Evolutionary conservation across 2,113 vertebrate species (phyloP).

Genomic region (Cygnus atratus): DNA sequence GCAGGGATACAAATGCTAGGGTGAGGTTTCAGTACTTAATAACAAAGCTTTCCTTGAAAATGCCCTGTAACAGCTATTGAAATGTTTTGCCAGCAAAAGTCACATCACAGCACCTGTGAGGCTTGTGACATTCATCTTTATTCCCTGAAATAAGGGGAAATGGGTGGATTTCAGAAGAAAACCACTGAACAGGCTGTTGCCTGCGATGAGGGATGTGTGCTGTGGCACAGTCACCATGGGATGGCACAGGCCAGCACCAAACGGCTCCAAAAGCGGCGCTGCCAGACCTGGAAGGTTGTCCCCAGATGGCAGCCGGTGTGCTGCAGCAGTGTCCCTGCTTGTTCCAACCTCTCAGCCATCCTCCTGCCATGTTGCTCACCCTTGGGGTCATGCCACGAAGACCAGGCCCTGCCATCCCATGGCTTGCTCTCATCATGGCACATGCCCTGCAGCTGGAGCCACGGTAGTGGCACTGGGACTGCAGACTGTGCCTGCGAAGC

Average conservation of each 20-base stretch:
- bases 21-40: background rate
- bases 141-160: background rate
- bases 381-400: background rate
- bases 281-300: background rate
- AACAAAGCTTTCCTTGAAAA: background rate
- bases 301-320: background rate
- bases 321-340: background rate
- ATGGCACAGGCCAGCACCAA: background rate
- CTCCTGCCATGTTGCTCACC: background rate
- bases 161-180: background rate
- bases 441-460: background rate
- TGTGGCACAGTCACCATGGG: background rate
- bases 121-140: background rate
- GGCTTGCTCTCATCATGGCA: background rate
- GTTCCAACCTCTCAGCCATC: background rate
- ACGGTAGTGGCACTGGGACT: accelerated
- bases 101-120: background rate
- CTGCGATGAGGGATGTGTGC: background rate
- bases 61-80: background rate
- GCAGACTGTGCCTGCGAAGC: background rate
- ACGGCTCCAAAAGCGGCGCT: background rate
- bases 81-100: background rate
- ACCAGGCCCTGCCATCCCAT: background rate
- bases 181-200: background rate
- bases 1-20: background rate